Evolutionary conservation across 2,888 invertebrate species (phyloP).

Genomic region (Agonopterix subpropinquella): DNA sequence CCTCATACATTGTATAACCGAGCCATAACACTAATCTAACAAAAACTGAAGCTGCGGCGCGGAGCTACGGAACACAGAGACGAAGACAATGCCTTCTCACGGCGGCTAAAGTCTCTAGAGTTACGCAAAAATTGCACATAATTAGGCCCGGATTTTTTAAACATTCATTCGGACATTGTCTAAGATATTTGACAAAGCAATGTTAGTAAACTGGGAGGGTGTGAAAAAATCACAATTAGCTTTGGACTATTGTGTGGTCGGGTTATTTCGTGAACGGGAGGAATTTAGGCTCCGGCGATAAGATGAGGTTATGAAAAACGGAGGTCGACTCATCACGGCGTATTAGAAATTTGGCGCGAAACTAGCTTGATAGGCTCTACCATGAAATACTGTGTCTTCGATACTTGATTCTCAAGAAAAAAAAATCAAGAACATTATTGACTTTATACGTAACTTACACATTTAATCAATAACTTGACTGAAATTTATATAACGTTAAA

Average conservation of each 20-base stretch:
- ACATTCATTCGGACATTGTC: constrained; percentile 43
- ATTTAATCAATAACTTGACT: too few species aligned
- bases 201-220: constrained; percentile 26
- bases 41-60: constrained; percentile 27
- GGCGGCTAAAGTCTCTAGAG: constrained; percentile 28
- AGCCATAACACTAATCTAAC: constrained; percentile 37
- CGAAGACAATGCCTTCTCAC: constrained; percentile 40
- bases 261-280: constrained; percentile 19
- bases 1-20: constrained; percentile 46
- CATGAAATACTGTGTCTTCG: too few species aligned
- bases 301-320: constrained; percentile 20
- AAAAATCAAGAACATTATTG: too few species aligned
- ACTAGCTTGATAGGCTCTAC: too few species aligned
- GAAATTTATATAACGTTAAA: too few species aligned
- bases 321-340: constrained; percentile 10
- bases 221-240: constrained; percentile 30
- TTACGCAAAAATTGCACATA: constrained; percentile 56
- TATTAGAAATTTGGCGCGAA: too few species aligned
- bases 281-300: constrained; percentile 11
- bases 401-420: too few species aligned
- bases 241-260: constrained; percentile 28
- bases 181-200: constrained; percentile 42
- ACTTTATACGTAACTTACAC: too few species aligned
- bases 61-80: constrained; percentile 13
- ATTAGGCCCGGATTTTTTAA: constrained; percentile 46